Evolutionary conservation across 2,888 invertebrate species (phyloP).

Genomic region (Endotricha flammealis): DNA sequence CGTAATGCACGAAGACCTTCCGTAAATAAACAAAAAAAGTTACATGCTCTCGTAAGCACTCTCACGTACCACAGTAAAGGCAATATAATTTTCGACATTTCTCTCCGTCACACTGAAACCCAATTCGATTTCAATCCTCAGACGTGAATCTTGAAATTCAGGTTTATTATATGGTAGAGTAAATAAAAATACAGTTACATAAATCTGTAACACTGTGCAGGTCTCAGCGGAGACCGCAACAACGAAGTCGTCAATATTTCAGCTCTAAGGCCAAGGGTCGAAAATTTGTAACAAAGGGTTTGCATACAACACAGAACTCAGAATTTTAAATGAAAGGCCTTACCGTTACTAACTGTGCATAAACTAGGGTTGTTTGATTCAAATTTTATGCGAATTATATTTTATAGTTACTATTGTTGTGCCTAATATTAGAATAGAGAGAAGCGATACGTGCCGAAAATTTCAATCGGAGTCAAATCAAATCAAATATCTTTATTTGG

Average conservation of each 20-base stretch:
- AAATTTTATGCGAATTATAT: neutral
- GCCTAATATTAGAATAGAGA: too few relatives aligned
- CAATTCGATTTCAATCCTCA: neutral
- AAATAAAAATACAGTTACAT: slow-evolving; percentile 2
- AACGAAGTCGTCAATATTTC: slow-evolving; percentile 10
- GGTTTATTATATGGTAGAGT: neutral
- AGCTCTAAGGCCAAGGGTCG: slow-evolving; percentile 9
- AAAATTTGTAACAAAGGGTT: slow-evolving; percentile 12
- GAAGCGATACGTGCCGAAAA: too few relatives aligned
- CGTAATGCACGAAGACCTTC: slow-evolving; percentile 1
- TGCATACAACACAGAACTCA: slow-evolving; percentile 4
- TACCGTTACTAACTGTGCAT: neutral
- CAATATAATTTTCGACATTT: slow-evolving; percentile 2
- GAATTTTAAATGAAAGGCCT: slow-evolving; percentile 10
- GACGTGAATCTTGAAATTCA: neutral
- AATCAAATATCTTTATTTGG: too few relatives aligned
- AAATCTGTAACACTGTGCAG: slow-evolving; percentile 7
- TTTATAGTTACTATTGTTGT: too few relatives aligned
- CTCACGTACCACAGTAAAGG: neutral
- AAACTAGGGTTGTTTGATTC: slow-evolving; percentile 1
- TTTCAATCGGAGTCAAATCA: too few relatives aligned
- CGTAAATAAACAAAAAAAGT: neutral
- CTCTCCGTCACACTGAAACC: neutral
- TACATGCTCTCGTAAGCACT: neutral
- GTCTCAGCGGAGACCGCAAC: slow-evolving; percentile 7